These are phyloP conservation scores for Flexamia atlantica DNA, from an alignment of 2,888 invertebrate genomes.

Conservation along the genomic window DNA sequence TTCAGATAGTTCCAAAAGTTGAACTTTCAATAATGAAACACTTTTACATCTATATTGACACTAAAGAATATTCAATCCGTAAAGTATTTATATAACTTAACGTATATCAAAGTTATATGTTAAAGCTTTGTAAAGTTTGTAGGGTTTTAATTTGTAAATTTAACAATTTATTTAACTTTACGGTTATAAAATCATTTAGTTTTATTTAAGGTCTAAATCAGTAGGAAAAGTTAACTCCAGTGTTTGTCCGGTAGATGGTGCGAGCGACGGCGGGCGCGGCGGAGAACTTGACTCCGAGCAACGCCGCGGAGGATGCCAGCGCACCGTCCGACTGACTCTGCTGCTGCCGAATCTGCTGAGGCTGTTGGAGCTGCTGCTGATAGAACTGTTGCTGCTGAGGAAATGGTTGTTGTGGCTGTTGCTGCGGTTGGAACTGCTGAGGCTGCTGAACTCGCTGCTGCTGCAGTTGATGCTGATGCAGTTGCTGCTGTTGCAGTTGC, in stretches of 20 bases:
- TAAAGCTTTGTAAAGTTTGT: no score
- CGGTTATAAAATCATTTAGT: no score
- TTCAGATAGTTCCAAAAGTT: no score
- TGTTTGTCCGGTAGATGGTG: slow-evolving; percentile 49
- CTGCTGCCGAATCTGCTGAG: slow-evolving; percentile 59
- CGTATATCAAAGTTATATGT: no score
- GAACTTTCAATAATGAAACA: no score
- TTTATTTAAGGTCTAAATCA: not conserved
- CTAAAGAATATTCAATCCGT: no score
- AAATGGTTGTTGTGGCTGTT: slow-evolving; percentile 39
- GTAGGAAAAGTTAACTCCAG: slow-evolving; percentile 44
- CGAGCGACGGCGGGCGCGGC: slow-evolving; percentile 34
- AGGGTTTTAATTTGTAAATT: no score
- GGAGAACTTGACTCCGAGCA: slow-evolving; percentile 22
- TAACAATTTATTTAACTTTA: no score
- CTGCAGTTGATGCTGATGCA: slow-evolving; percentile 25
- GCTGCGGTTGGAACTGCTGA: slow-evolving; percentile 24
- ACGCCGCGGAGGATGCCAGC: slow-evolving; percentile 32
- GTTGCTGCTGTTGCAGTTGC: slow-evolving; percentile 56
- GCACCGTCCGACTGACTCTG: slow-evolving; percentile 58
- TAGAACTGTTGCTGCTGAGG: slow-evolving; percentile 24
- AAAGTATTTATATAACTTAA: no score
- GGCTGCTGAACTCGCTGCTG: not conserved
- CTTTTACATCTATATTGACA: no score
- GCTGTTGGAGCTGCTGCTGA: slow-evolving; percentile 34